Conservation (phyloP, 2,888 invertebrate genomes). For the Limulus polyphemus region DNA sequence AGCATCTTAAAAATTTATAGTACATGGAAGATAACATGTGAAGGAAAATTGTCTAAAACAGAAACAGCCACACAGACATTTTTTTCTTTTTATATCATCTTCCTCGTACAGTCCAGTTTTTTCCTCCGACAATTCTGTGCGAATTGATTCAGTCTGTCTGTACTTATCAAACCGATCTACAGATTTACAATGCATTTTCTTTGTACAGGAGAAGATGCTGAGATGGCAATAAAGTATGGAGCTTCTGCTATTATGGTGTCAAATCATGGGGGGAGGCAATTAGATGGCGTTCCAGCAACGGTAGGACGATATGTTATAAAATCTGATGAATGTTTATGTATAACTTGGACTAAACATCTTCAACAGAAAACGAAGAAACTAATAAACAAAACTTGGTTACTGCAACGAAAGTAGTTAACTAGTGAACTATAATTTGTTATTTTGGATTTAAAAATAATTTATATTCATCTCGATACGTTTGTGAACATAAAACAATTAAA, state of each 20-base stretch:
- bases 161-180: too few species aligned
- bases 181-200: neutral
- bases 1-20: too few species aligned
- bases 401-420: neutral
- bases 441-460: too few species aligned
- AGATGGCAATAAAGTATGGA: constrained; percentile 56
- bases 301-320: constrained; percentile 40
- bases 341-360: neutral
- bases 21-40: too few species aligned
- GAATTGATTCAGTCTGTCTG: too few species aligned
- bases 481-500: too few species aligned
- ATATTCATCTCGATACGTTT: too few species aligned
- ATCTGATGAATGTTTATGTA: neutral
- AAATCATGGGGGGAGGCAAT: constrained; percentile 84
- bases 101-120: too few species aligned
- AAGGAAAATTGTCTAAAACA: neutral
- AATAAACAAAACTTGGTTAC: too few species aligned
- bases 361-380: neutral
- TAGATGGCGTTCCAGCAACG: constrained; percentile 70
- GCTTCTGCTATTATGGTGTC: constrained; percentile 74
- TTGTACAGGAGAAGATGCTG: constrained; percentile 58
- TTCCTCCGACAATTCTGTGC: too few species aligned
- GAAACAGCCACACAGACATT: neutral
- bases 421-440: neutral
- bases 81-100: constrained; percentile 18